Conservation (phyloP, 2,113 vertebrate genomes). For the Silurus glanis region DNA sequence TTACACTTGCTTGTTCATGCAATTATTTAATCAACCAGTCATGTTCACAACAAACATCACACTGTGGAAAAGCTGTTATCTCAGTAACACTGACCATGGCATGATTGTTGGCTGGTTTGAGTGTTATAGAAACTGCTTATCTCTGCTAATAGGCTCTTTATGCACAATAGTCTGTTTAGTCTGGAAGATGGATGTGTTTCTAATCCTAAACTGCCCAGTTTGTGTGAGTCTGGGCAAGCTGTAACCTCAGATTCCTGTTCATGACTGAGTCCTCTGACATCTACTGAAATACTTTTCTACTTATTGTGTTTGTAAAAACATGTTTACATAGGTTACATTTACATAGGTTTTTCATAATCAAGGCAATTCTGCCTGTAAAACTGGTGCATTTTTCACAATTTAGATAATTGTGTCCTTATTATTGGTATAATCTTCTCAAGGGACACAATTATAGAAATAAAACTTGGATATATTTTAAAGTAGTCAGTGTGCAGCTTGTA, state of each 20-base stretch:
- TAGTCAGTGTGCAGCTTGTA: too few species aligned
- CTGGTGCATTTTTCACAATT: neutral
- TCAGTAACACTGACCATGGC: neutral
- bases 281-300: neutral
- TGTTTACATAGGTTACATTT: too few species aligned
- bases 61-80: neutral
- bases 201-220: neutral
- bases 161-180: neutral
- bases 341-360: neutral
- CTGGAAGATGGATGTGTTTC: neutral
- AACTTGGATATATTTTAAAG: too few species aligned
- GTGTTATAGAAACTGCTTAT: neutral
- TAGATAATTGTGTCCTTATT: too few species aligned
- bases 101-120: neutral
- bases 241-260: neutral
- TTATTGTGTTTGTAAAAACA: neutral
- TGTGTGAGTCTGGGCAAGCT: neutral
- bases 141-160: neutral
- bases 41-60: neutral
- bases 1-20: neutral
- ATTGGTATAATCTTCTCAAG: too few species aligned
- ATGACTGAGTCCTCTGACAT: neutral
- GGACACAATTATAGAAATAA: too few species aligned
- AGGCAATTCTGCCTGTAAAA: neutral
- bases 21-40: neutral